Evolutionary conservation across 2,113 vertebrate species (phyloP).

Genomic region (Nothobranchius furzeri): DNA sequence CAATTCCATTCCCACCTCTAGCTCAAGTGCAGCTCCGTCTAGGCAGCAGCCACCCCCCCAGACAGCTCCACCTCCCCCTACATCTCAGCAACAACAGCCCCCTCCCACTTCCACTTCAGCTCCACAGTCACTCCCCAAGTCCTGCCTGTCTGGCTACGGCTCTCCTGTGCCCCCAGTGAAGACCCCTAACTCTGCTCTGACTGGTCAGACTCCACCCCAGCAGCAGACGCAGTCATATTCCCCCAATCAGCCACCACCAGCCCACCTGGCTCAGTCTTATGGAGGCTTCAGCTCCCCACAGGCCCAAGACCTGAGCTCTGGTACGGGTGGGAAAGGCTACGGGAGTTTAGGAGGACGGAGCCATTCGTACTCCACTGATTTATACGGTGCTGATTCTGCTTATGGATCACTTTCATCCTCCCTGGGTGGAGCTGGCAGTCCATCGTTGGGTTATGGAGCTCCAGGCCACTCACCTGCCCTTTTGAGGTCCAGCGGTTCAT

Average conservation of each 20-base stretch:
- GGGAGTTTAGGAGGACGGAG: constrained; percentile 76
- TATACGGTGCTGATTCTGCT: constrained; percentile 79
- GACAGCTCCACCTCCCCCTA: constrained; percentile 70
- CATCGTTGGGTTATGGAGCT: constrained; percentile 86
- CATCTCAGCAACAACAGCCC: constrained; percentile 73
- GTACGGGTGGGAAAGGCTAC: constrained; percentile 75
- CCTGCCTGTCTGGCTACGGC: constrained; percentile 81
- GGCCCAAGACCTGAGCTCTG: constrained; percentile 85
- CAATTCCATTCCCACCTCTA: constrained; percentile 78
- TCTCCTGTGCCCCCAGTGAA: constrained; percentile 83
- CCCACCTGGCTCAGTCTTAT: constrained; percentile 79
- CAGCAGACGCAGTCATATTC: constrained; percentile 84
- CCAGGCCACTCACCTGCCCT: constrained; percentile 93
- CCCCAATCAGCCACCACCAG: constrained; percentile 81
- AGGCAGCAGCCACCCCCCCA: constrained; percentile 78
- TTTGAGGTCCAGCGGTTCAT: constrained; percentile 81
- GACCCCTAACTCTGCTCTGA: constrained; percentile 84
- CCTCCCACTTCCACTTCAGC: constrained; percentile 66
- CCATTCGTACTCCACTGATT: constrained; percentile 85
- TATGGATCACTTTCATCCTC: constrained; percentile 81
- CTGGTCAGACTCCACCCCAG: constrained; percentile 84
- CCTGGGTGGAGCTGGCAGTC: constrained; percentile 85
- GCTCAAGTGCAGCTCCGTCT: constrained; percentile 75
- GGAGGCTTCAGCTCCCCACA: constrained; percentile 86
- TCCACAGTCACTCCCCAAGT: constrained; percentile 74